Conservation (phyloP, 2,797 vertebrate genomes). For the Tragopan temminckii region DNA sequence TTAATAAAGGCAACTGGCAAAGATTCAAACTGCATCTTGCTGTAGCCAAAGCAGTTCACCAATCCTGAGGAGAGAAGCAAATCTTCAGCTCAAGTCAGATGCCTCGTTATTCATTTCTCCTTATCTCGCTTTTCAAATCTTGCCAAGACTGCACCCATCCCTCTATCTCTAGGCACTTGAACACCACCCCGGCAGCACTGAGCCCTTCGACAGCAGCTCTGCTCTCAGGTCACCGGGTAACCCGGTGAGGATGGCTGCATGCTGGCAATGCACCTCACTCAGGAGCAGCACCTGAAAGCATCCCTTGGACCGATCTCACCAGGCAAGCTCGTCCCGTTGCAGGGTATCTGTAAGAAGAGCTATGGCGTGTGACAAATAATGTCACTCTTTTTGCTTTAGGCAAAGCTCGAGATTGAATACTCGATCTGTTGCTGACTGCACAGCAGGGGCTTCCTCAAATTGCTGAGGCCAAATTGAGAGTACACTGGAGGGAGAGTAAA, state of each 20-base stretch:
- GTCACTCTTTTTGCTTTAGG: constrained; percentile 5
- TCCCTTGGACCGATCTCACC: not conserved
- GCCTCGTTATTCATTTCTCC: constrained; percentile 55
- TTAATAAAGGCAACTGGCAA: constrained; percentile 65
- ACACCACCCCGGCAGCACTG: constrained; percentile 25
- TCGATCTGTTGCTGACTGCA: not conserved
- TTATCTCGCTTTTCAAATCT: constrained; percentile 66
- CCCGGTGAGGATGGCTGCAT: not conserved
- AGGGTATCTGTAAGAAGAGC: not conserved
- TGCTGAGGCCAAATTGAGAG: constrained; percentile 13
- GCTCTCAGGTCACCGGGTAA: not conserved
- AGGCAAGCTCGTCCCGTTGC: not conserved
- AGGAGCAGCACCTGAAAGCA: not conserved
- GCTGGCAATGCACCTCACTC: not conserved
- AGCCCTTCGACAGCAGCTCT: not conserved
- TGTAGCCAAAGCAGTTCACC: constrained; percentile 63
- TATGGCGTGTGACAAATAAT: constrained; percentile 4
- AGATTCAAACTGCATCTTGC: constrained; percentile 59
- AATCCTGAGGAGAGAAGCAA: constrained; percentile 53
- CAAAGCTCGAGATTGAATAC: not conserved
- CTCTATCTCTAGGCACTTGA: constrained; percentile 51
- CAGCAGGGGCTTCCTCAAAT: not conserved
- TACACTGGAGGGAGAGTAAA: not conserved
- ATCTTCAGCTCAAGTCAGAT: constrained; percentile 60
- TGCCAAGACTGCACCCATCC: constrained; percentile 68